Evolutionary conservation across 35 echinoderm and acorn worm species (phyloP).

Genomic region (Diadema setosum): DNA sequence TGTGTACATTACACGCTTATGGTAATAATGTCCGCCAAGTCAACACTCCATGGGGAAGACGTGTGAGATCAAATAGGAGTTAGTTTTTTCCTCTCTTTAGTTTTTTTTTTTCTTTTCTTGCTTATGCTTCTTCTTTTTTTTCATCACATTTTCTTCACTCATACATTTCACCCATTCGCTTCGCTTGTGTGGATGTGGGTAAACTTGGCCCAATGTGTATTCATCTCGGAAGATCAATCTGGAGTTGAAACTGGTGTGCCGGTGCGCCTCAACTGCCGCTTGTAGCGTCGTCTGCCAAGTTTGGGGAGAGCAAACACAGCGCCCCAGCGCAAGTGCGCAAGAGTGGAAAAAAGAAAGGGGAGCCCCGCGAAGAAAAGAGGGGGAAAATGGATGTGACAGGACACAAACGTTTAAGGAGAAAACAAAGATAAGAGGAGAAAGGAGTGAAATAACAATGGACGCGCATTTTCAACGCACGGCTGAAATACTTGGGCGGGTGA

Average conservation of each 20-base stretch:
- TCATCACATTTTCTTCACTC: not conserved
- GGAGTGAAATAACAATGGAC: too few species aligned
- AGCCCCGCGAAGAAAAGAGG: not conserved
- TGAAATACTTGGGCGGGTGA: too few species aligned
- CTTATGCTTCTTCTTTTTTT: not conserved
- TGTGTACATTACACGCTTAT: slow-evolving; percentile 29
- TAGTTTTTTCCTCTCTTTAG: not conserved
- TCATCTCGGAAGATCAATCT: slow-evolving; percentile 1
- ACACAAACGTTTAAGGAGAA: not conserved
- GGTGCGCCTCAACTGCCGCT: not conserved
- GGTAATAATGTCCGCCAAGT: not conserved
- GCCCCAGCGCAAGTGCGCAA: not conserved
- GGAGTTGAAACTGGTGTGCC: not conserved
- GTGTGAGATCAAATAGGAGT: not conserved
- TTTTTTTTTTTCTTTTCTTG: not conserved
- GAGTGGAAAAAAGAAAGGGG: not conserved
- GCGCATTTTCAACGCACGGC: too few species aligned
- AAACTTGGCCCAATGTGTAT: not conserved
- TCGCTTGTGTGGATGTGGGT: not conserved
- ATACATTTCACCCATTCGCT: not conserved
- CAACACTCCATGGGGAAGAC: not conserved
- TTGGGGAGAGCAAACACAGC: not conserved
- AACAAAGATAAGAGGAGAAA: not conserved
- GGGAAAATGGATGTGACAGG: not conserved
- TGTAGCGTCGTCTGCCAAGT: not conserved